Evolutionary conservation across 2,797 vertebrate genomes (phyloP).

Genomic region (Momotus momota): DNA sequence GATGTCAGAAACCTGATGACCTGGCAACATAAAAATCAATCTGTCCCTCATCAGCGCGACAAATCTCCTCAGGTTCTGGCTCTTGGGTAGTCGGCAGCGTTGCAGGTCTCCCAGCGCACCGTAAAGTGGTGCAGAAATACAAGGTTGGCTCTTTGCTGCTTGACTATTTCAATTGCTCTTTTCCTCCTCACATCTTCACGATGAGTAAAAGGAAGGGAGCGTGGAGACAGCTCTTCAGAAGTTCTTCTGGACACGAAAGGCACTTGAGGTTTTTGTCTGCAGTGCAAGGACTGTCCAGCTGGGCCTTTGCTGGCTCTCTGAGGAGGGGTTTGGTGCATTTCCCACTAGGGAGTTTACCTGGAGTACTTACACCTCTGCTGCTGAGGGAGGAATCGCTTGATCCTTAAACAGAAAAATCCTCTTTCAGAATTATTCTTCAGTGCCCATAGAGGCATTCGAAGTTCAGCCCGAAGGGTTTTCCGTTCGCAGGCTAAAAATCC

Average conservation of each 20-base stretch:
- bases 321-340: not conserved
- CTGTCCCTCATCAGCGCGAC: not conserved
- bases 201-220: not conserved
- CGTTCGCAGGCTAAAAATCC: not conserved
- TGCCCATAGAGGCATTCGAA: not conserved
- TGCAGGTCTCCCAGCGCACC: accelerated
- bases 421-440: not conserved
- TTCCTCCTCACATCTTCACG: not conserved
- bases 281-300: not conserved
- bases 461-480: not conserved
- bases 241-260: not conserved
- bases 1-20: not conserved
- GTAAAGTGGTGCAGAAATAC: not conserved
- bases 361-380: not conserved
- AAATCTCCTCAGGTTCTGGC: not conserved
- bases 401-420: not conserved
- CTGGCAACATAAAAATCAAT: not conserved
- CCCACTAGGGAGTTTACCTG: not conserved
- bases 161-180: not conserved
- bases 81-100: not conserved
- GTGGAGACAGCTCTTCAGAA: not conserved
- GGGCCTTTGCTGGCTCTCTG: not conserved
- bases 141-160: not conserved
- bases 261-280: not conserved
- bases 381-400: not conserved